Base-by-base conservation (phyloP, 2,113 vertebrate genomes). In the Heterotilapia buettikoferi region DNA sequence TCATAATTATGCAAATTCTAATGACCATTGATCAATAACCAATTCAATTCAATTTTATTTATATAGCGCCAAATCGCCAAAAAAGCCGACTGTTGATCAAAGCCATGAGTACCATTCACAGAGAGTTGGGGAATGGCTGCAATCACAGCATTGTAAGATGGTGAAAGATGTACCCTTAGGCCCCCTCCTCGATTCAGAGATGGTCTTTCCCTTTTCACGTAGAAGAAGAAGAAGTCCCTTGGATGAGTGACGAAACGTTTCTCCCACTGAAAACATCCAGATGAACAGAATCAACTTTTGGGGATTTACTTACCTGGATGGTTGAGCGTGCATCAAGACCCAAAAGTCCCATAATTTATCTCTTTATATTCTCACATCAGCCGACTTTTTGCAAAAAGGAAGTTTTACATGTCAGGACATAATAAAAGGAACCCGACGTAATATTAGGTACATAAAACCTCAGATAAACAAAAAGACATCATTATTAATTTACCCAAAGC, bases 131-230 rank as follows among this genome's bases (percentile, higher is more conserved):
- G 26, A 9, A 61, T 4, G 26, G 57, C 57, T 31, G 57, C 26
- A 59, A 31, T 2, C 57, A 18, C 57, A 59, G 56, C 26, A 59
- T 26, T 33, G 21, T 2, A 57, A 57, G 56, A 59, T 29, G 13
- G 14, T 0, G 0, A 59, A 2, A 59, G 5, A 18, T 2, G 14
- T 31, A 59, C 26, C 26, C 0, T 59, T 59, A 59, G 13, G 0
- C 1, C 56, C 7, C 56, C 4, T 21, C 3, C 9, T 54, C 9
- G 9, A 54, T 54, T 54, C 52, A 54, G 52, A 54, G n/a, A 4
- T 54, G 52, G 1, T 54, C 52, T 53, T 53, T 53, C 19, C 52
- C 52, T 53, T 53, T 21, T 53, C 52, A 53, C 3, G 19, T 53
- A 53, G 52, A 53, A 50, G 47, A 53, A 53, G 50, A n/a, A 53